phyloP scores from a whole-genome alignment of 2,797 vertebrate genomes.

The Arrhamphus sclerolepis region DNA sequence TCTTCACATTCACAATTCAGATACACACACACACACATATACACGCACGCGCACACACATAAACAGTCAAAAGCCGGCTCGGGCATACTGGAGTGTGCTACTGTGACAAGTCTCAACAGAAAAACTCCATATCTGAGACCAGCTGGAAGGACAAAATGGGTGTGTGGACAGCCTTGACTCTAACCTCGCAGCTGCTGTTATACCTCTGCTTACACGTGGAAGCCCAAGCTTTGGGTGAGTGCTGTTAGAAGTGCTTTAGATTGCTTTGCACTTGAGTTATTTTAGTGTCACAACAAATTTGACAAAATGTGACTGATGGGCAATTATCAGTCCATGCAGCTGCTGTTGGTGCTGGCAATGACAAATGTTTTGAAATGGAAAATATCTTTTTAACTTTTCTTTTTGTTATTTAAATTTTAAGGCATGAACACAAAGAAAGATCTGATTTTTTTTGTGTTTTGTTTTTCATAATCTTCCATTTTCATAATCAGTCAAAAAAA shows the following conservation, averaged over 20 bases:
- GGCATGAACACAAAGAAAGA: not conserved
- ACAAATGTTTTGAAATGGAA: slow-evolving; percentile 8
- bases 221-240: slow-evolving; percentile 81
- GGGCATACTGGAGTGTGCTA: slow-evolving; percentile 27
- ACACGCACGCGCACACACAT: slow-evolving; percentile 22
- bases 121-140: slow-evolving; percentile 49
- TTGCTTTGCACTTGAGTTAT: slow-evolving; percentile 21
- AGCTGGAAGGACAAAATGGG: slow-evolving; percentile 69
- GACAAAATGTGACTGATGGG: slow-evolving; percentile 3
- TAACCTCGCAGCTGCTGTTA: slow-evolving; percentile 72
- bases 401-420: slow-evolving; percentile 14
- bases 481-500: slow-evolving; percentile 41
- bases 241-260: slow-evolving; percentile 17
- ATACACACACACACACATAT: no score
- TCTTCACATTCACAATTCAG: slow-evolving; percentile 52
- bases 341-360: slow-evolving; percentile 3
- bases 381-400: not conserved
- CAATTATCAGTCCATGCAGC: not conserved
- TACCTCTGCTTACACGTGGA: slow-evolving; percentile 62
- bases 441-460: no score
- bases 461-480: slow-evolving; percentile 24
- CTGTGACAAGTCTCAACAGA: slow-evolving; percentile 22
- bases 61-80: slow-evolving; percentile 27
- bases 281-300: not conserved
- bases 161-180: slow-evolving; percentile 60